Percentiles rank a stretch among this genome's conserved stretches.
Evolutionary conservation across 2,888 invertebrate genomes (phyloP).

Genomic region (Metallyticus violacea): DNA sequence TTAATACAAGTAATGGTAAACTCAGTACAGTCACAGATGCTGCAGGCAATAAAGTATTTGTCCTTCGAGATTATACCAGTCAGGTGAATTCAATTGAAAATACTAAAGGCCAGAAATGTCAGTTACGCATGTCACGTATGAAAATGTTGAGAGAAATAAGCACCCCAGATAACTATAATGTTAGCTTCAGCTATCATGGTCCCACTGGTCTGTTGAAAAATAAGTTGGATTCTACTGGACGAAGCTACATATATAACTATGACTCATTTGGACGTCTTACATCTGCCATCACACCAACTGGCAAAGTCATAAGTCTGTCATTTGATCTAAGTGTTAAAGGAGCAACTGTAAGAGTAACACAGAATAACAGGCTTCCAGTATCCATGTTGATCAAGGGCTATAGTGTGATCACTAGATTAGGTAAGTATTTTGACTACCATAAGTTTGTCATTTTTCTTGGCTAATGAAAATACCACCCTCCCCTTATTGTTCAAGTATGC

Average conservation of each 20-base stretch:
- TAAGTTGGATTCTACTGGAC: conserved; percentile 83
- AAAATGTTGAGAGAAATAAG: conserved; percentile 86
- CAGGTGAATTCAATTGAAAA: conserved; percentile 93
- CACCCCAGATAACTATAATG: conserved; percentile 90
- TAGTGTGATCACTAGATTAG: conserved; percentile 76
- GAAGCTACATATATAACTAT: conserved; percentile 91
- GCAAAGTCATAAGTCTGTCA: conserved; percentile 81
- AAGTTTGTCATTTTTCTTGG: no score
- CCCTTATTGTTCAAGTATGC: no score
- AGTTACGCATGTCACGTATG: conserved; percentile 88
- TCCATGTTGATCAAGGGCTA: conserved; percentile 86
- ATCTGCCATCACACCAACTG: conserved; percentile 92
- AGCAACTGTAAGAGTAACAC: conserved; percentile 79
- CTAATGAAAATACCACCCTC: no score
- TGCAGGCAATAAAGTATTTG: conserved; percentile 77
- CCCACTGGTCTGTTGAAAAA: conserved; percentile 85
- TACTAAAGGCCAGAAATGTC: conserved; percentile 87
- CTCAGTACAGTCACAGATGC: conserved; percentile 91
- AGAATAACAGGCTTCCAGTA: conserved; percentile 78
- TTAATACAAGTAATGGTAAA: conserved; percentile 94
- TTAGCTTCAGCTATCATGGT: conserved; percentile 90
- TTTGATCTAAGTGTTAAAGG: conserved; percentile 91
- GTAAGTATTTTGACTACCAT: conserved; percentile 35
- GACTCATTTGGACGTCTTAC: conserved; percentile 91
- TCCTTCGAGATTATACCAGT: conserved; percentile 78